phyloP scores from a whole-genome alignment of 2,797 vertebrate genomes.

The Clamator glandarius region DNA sequence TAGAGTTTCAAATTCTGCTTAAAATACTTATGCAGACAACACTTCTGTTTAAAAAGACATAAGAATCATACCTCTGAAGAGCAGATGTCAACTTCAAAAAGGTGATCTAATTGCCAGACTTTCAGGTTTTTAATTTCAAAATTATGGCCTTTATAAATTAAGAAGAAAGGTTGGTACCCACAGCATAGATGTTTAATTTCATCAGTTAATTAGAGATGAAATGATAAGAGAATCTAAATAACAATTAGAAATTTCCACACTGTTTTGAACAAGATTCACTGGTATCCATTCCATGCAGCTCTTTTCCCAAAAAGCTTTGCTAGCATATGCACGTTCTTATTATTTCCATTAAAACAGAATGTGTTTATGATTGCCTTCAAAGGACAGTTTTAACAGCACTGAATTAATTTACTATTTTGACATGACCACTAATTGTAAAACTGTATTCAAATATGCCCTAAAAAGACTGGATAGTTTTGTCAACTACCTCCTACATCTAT shows the following conservation, averaged over 20 bases:
- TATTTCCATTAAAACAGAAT: not conserved
- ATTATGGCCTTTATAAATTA: not conserved
- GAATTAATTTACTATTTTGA: not conserved
- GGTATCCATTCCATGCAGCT: not conserved
- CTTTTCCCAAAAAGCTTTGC: not conserved
- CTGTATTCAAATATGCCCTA: not conserved
- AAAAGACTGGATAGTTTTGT: not conserved
- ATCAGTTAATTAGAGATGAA: not conserved
- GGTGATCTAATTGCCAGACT: not conserved
- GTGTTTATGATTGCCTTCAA: not conserved
- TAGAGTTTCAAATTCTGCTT: not conserved
- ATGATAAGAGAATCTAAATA: not conserved
- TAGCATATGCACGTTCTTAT: not conserved
- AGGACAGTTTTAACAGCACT: constrained; percentile 1
- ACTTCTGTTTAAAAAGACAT: not conserved
- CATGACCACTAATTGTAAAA: not conserved
- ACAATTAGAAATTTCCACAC: not conserved
- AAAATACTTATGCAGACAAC: not conserved
- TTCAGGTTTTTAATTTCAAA: not conserved
- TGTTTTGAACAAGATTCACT: not conserved
- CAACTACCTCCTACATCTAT: not conserved
- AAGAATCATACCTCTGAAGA: not conserved
- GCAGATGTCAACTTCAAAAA: not conserved
- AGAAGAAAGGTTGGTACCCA: not conserved
- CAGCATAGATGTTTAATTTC: not conserved